These are phyloP conservation scores for Alentia gelatinosa DNA, from an alignment of 2,888 invertebrate species.

Conservation along the genomic window DNA sequence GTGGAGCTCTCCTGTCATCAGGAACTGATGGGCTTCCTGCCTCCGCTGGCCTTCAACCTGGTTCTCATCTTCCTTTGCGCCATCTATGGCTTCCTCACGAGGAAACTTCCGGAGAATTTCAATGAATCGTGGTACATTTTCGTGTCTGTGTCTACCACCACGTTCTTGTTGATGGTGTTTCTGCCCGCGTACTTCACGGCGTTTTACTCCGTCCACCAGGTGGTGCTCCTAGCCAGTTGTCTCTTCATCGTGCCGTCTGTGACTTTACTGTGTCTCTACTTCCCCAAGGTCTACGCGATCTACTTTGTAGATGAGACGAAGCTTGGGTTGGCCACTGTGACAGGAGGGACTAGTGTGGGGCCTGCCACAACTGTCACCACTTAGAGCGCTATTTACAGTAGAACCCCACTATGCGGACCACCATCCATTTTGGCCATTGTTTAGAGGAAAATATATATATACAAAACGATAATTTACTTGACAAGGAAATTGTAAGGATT, in stretches of 20 bases:
- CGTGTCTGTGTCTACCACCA: slow-evolving; percentile 61
- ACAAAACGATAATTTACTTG: too few species aligned
- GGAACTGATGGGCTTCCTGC: slow-evolving; percentile 66
- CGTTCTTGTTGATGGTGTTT: slow-evolving; percentile 62
- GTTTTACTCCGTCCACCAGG: slow-evolving; percentile 60
- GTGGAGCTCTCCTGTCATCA: slow-evolving; percentile 70
- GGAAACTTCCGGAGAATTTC: slow-evolving; percentile 63
- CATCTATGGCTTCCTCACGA: slow-evolving; percentile 60
- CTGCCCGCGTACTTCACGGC: slow-evolving; percentile 61
- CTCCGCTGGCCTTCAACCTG: slow-evolving; percentile 66
- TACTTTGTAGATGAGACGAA: slow-evolving; percentile 55
- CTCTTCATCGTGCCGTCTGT: slow-evolving; percentile 60
- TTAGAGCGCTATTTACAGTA: too few species aligned
- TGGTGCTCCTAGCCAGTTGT: slow-evolving; percentile 58
- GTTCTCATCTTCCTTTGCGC: slow-evolving; percentile 60
- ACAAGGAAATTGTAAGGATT: too few species aligned
- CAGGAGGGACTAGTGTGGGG: not conserved
- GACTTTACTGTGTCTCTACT: slow-evolving; percentile 58
- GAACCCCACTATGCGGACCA: too few species aligned
- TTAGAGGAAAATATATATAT: too few species aligned
- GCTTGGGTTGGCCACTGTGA: slow-evolving; percentile 35
- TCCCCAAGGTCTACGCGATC: slow-evolving; percentile 61
- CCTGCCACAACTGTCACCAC: not conserved
- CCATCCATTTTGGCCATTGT: too few species aligned
- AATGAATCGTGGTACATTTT: slow-evolving; percentile 65